Evolutionary conservation across 1,140 invertebrate species (phyloP), one percentile per base, ranked within the genome.

Genomic region (Thalassaphorura encarpata): DNA sequence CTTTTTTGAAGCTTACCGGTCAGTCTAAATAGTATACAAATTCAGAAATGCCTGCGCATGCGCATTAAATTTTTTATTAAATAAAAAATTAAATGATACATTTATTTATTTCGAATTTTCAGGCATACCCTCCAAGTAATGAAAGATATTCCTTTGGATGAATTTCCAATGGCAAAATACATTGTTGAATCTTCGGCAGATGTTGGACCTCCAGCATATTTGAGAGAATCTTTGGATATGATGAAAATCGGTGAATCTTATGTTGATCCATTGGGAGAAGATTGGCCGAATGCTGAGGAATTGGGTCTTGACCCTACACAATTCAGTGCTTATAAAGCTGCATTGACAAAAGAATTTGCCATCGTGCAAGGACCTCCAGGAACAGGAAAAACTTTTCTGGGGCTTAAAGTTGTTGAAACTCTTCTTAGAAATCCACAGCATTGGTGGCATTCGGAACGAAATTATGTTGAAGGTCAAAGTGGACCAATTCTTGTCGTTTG

Each of bases 321-420:
- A 67, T 71, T 71, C 40, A 64, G 65, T 8, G 82, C 82, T 0
- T 78, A 77, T 58, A 68, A 72, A 56, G 69, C 76, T 23, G 79
- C 80, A 1, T 61, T 84, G 16, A 77, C 72, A 0, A 72, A 75
- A 43, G 77, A 83, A 64, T 78, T 84, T 61, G 72, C 78, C 3
- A 70, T 91, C 1, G 89, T 90, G 58, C 88, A 90, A 74, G 82
- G 82, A 0, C 81, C 82, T 8, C 85, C 86, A 1, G 76, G 76
- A 31, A 87, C 85, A 1, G 86, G 85, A 0, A 89, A 89, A 72
- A 87, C 86, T 0, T 83, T 74, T 66, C 16, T 55, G 24, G 52
- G 45, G 27, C 15, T 60, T 31, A 3, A 66, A 40, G 51, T 65
- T 15, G 48, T 56, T 2, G 18, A 64, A 39, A 26, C 59, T 19